These are phyloP conservation scores for Amiota mariae DNA, from an alignment of 2,888 invertebrate genomes.

Conservation along the genomic window DNA sequence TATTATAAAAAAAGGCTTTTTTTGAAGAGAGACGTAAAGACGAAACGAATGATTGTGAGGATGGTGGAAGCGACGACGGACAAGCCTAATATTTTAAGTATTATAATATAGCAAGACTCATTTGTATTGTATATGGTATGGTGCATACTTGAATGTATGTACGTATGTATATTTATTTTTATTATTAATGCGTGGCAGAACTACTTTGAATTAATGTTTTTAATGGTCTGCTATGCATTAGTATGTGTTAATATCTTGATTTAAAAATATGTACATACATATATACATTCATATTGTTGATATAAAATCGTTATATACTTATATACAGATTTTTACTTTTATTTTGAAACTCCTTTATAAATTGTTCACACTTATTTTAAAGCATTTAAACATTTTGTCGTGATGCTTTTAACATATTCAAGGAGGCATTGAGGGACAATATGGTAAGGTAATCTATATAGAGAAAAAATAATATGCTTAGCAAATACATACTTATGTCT, in stretches of 20 bases:
- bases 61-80: not conserved
- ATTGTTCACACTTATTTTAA: too few species aligned
- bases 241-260: conserved; percentile 5
- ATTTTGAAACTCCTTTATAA: too few species aligned
- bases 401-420: too few species aligned
- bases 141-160: not conserved
- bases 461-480: too few species aligned
- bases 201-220: not conserved
- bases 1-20: conserved; percentile 15
- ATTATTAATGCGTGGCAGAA: conserved; percentile 8
- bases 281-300: too few species aligned
- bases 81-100: conserved; percentile 18
- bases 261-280: too few species aligned
- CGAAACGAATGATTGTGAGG: not conserved
- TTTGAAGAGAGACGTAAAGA: conserved; percentile 17
- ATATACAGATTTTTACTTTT: too few species aligned
- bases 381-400: too few species aligned
- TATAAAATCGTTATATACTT: too few species aligned
- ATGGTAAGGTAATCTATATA: too few species aligned
- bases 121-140: conserved; percentile 1
- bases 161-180: not conserved
- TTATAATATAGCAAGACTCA: not conserved
- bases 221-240: not conserved
- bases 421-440: too few species aligned
- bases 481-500: too few species aligned